phyloP scores from a whole-genome alignment of 2,113 vertebrate species.

The Argyrosomus japonicus region DNA sequence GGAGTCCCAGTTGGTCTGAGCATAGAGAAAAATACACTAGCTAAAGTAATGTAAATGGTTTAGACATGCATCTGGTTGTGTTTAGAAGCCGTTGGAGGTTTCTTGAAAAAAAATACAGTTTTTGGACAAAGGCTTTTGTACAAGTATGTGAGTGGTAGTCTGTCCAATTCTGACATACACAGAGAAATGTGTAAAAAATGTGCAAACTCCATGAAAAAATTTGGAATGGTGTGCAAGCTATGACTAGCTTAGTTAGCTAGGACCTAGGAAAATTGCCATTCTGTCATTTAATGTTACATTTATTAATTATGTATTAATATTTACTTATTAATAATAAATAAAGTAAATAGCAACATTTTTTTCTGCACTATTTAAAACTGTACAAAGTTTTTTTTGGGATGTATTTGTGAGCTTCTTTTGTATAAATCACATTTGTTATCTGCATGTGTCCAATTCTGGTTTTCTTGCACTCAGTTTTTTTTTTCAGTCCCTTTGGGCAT shows the following conservation, averaged over 20 bases:
- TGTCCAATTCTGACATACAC: background rate
- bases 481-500: constrained; percentile 12
- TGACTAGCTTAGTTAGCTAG: background rate
- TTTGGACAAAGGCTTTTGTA: constrained; percentile 32
- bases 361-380: background rate
- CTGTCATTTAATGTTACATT: background rate
- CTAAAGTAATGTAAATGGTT: constrained; percentile 59
- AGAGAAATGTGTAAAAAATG: background rate
- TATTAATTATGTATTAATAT: too few species aligned
- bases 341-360: too few species aligned
- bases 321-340: too few species aligned
- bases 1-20: constrained; percentile 53
- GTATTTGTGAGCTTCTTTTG: background rate
- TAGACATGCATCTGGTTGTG: constrained; percentile 54
- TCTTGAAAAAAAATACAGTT: background rate
- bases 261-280: background rate
- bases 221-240: background rate
- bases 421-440: constrained; percentile 7
- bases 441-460: constrained; percentile 8
- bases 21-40: constrained; percentile 47
- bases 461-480: background rate
- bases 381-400: background rate
- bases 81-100: constrained; percentile 41
- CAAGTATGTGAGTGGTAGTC: background rate
- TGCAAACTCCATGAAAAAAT: background rate